phyloP scores from a whole-genome alignment of 2,113 vertebrate genomes.

The Patagioenas fasciata region DNA sequence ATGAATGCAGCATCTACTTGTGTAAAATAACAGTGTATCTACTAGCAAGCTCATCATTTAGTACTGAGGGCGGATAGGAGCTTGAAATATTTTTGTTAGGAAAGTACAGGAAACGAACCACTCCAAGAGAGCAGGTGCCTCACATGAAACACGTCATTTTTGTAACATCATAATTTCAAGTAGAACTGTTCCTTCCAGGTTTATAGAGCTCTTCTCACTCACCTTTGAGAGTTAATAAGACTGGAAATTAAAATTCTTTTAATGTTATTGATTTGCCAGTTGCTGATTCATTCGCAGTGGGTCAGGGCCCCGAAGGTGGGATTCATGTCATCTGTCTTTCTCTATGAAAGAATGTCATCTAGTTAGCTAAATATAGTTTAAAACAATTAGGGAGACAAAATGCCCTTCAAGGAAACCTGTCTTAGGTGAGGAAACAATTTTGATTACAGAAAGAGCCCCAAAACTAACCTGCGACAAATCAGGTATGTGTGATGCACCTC shows the following conservation, averaged over 20 bases:
- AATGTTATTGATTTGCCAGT: neutral
- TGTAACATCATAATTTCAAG: neutral
- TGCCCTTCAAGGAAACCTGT: neutral
- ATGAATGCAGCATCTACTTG: neutral
- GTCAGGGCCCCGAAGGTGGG: neutral
- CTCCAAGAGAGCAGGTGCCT: neutral
- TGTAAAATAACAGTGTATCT: neutral
- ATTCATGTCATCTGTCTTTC: neutral
- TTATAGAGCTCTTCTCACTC: neutral
- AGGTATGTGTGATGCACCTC: neutral
- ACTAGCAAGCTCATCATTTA: neutral
- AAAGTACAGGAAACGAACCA: neutral
- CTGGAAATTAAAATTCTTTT: neutral
- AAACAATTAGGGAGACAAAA: neutral
- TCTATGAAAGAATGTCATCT: neutral
- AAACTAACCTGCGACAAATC: neutral
- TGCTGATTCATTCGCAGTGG: neutral
- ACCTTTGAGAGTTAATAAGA: neutral
- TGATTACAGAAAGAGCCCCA: neutral
- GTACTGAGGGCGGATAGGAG: neutral
- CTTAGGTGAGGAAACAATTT: neutral
- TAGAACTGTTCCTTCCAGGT: neutral
- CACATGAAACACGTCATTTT: neutral
- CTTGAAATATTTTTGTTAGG: neutral
- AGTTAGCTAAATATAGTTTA: neutral